Base-by-base conservation (phyloP, 2,888 invertebrate genomes). In the Dione vanillae region DNA sequence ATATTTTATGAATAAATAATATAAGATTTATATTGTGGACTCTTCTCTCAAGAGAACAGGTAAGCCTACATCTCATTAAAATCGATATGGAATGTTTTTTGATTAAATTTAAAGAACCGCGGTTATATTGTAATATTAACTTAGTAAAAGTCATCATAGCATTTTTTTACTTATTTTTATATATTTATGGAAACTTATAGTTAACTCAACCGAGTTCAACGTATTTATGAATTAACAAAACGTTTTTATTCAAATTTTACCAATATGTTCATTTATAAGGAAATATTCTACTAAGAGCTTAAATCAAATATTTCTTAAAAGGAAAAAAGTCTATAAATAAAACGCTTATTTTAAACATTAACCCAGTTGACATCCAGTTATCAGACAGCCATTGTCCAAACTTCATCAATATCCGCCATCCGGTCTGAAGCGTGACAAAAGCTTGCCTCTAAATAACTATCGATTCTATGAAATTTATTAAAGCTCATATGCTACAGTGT, bases 321-420 rank as follows among this genome's bases (percentile, higher is more conserved):
- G n/a, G n/a, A n/a, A n/a, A n/a, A 11, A 49, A 5, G 0, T 1
- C 11, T 19, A 49, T 49, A 19, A 19, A 49, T 49, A 6, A 49
- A 7, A 12, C 16, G 27, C 49, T 35, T 49, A 49, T 64, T 19
- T 64, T 9, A 37, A 49, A 40, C 12, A 64, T 64, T 64, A 49
- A 64, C 47, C 64, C 47, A 49, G 49, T 47, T 62, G 47, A 20
- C 20, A n/a, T 27, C n/a, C 45, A 45, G 45, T 27, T 64, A 27
- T 43, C 43, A 43, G 64, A 64, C 47, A 64, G n/a, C 37, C 12
- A 64, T 64, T 64, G 64, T 64, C 27, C 35, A 49, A 64, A 64
- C 64, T 64, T 37, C 49, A 64, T 64, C 49, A 64, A 64, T 64
- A 64, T 64, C 61, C 61, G 61, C 43, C 43, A n/a, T 49, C 54